Percentiles rank a stretch among this genome's conserved stretches.
These are phyloP conservation scores for Eupleurogrammus muticus DNA, from an alignment of 2,797 vertebrate genomes.

Conservation along the genomic window DNA sequence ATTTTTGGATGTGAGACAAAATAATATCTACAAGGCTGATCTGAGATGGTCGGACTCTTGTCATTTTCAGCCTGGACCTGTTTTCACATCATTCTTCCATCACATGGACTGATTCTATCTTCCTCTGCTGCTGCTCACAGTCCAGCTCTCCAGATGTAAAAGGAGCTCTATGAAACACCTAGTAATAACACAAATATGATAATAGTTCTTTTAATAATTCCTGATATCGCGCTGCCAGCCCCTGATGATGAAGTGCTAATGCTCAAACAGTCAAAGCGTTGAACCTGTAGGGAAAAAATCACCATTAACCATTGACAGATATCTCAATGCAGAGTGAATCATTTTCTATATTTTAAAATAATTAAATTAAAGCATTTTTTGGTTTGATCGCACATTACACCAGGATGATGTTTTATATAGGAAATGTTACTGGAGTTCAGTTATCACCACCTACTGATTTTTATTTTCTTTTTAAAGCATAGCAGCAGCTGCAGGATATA, in stretches of 20 bases:
- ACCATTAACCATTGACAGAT: neutral
- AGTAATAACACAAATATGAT: too few relatives aligned
- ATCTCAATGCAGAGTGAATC: neutral
- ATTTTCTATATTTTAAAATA: too few relatives aligned
- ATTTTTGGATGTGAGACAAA: conserved; percentile 29
- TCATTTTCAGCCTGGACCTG: conserved; percentile 34
- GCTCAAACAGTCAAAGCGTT: neutral
- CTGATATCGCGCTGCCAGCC: neutral
- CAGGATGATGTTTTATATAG: too few relatives aligned
- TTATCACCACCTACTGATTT: neutral
- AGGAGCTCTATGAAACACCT: neutral
- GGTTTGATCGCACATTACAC: too few relatives aligned
- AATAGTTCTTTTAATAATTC: neutral
- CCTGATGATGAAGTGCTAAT: neutral
- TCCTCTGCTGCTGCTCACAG: neutral
- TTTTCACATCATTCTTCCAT: conserved; percentile 17
- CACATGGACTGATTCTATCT: neutral
- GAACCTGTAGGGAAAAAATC: too few relatives aligned
- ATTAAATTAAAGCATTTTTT: too few relatives aligned
- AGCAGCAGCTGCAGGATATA: neutral
- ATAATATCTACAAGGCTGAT: conserved; percentile 10
- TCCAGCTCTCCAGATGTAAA: neutral
- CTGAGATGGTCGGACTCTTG: conserved; percentile 20
- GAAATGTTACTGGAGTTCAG: too few relatives aligned
- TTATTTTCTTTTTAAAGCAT: neutral